Evolutionary conservation across 2,113 vertebrate genomes (phyloP), one percentile per base, ranked within the genome.

Genomic region (Callipepla californica): DNA sequence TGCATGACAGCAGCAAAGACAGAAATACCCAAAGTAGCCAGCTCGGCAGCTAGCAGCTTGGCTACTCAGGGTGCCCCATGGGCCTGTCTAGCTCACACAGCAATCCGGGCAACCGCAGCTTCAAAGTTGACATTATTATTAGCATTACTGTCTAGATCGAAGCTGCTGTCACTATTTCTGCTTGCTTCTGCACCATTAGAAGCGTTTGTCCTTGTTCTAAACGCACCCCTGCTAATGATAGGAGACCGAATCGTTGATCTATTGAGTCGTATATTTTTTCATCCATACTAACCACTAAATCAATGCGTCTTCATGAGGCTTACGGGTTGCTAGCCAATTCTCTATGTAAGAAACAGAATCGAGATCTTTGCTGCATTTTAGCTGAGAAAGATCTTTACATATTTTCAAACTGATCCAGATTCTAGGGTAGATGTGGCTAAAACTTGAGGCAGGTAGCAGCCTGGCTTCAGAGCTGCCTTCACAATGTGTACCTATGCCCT

Each of bases 171-270:
- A 40, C 58, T 61, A 44, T 80, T 93, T 92, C 66, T 80, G 48
- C 77, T 80, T 84, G 62, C 55, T 86, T 69, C 86, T 88, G 73
- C 73, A 88, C 65, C 65, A 36, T 63, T 79, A 65, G 38, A 11
- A 69, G 21, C 44, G 16, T 86, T 92, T 75, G 66, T 69, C 80
- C 74, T 93, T 92, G 76, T 59, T 95, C 90, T 87, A 62, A 80
- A 77, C 21, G 85, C 38, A 83, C 9, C 38, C 50, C 0, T 22
- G 42, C 55, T 91, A 85, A 89, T 63, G 44, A 72, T 48, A 85
- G 68, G 65, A 90, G 90, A 53, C 63, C 34, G 68, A 80, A 87
- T 77, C 92, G 45, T 94, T 95, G 87, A 81, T 81, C 76, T 92
- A 48, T 55, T 85, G 80, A 12, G 0, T 80, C 55, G 85, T 79